Conservation (phyloP, 2,888 invertebrate genomes). For the Sicus ferrugineus region DNA sequence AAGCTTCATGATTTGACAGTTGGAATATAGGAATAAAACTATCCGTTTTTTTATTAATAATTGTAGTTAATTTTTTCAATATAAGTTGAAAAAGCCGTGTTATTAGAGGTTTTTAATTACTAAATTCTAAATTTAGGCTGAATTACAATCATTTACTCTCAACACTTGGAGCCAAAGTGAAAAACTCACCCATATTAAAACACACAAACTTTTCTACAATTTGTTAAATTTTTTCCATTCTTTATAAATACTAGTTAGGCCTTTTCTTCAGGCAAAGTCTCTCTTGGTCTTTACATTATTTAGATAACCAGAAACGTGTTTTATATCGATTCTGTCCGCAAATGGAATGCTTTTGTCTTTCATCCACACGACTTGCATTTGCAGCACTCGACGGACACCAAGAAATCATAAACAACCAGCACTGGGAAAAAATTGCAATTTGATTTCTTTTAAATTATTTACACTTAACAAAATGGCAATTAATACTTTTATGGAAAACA, state of each 20-base stretch:
- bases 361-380: conserved; percentile 10
- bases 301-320: background rate
- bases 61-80: no score
- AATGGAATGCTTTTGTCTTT: no score
- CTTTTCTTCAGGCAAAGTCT: background rate
- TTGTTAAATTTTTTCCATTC: background rate
- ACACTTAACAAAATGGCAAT: conserved; percentile 45
- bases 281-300: background rate
- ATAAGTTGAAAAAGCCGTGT: no score
- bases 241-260: background rate
- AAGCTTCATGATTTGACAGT: no score
- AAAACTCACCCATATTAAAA: conserved; percentile 14
- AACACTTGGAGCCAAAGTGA: no score
- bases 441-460: conserved; percentile 32
- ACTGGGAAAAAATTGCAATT: conserved; percentile 36
- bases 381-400: conserved; percentile 21
- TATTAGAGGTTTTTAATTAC: no score
- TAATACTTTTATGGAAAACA: conserved; percentile 32
- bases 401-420: no score
- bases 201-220: background rate
- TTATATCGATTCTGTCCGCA: background rate
- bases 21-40: no score
- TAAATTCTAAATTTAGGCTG: no score
- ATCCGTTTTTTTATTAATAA: no score
- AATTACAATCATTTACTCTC: background rate